Evolutionary conservation across 2,797 vertebrate species (phyloP), one percentile per base, ranked within the genome.

Genomic region (Picus viridis): DNA sequence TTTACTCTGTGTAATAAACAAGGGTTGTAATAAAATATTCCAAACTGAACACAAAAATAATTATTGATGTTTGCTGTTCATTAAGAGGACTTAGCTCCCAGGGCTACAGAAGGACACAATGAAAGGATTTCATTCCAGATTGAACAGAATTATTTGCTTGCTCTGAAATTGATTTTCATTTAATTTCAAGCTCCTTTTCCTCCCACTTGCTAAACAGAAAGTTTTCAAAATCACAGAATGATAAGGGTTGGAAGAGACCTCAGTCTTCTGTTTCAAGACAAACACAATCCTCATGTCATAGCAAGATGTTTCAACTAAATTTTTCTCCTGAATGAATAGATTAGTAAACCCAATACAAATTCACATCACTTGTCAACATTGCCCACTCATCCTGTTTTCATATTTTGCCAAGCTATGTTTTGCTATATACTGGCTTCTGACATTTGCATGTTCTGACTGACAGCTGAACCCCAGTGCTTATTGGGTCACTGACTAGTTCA

Each of bases 11-110:
- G 45, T 68, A 34, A 87, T 68, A 92, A 88, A 81, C 7, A 86
- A 62, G 29, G 53, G 19, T 57, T 93, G 29, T 32, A 93, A 77
- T 59, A 67, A 89, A 96, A 74, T 84, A 91, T 83, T 94, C 88
- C 34, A 87, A 76, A 93, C n/a, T 68, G 27, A 95, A 86, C 56
- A 73, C 36, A 71, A 90, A 92, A 90, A 22, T 79, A 77, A 90
- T 94, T 93, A 79, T 79, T 47, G 9, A 15, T 74, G 70, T 83
- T 95, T 92, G 59, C 71, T 92, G 36, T 77, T 93, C 7, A 9
- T 93, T 93, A 87, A 86, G 80, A 89, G 36, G 51, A 76, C 94
- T 86, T 94, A 88, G 89, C 47, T 71, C 75, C 84, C 90, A 85
- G 67, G 77, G 77, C 36, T 59, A 23, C 29, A 73, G 76, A 75